phyloP scores from a whole-genome alignment of 2,113 vertebrate species.

The Syngnathus scovelli region DNA sequence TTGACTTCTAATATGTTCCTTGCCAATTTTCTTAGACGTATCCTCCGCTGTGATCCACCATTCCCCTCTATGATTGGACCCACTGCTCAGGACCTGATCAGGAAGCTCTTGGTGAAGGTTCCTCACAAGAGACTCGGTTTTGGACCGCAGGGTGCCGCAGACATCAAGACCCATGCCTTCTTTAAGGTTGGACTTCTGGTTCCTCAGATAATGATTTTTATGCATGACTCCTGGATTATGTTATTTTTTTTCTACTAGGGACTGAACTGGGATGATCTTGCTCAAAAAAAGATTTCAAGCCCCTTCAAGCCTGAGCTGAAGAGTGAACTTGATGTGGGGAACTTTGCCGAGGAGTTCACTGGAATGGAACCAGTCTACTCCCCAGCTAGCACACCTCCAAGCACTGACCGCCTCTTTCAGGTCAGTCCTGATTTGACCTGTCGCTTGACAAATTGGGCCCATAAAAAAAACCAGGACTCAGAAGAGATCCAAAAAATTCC shows the following conservation, averaged over 20 bases:
- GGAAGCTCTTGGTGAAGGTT: conserved; percentile 81
- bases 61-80: conserved; percentile 80
- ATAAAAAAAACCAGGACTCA: too few relatives aligned
- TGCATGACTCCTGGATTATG: conserved; percentile 4
- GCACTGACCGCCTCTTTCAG: conserved; percentile 84
- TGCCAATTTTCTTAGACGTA: conserved; percentile 69
- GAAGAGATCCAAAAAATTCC: too few relatives aligned
- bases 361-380: conserved; percentile 89
- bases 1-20: not conserved
- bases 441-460: too few relatives aligned
- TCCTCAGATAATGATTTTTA: not conserved
- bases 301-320: conserved; percentile 86
- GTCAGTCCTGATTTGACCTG: conserved; percentile 40
- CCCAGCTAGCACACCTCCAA: conserved; percentile 81
- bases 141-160: conserved; percentile 77
- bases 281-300: conserved; percentile 75
- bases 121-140: conserved; percentile 84
- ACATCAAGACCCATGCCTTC: conserved; percentile 83
- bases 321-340: conserved; percentile 83
- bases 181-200: conserved; percentile 74
- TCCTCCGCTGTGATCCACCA: conserved; percentile 84
- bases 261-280: conserved; percentile 79
- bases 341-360: conserved; percentile 89
- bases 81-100: conserved; percentile 82
- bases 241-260: conserved; percentile 57